Evolutionary conservation across 2,797 vertebrate species (phyloP).

Genomic region (Leucoraja ocellata): DNA sequence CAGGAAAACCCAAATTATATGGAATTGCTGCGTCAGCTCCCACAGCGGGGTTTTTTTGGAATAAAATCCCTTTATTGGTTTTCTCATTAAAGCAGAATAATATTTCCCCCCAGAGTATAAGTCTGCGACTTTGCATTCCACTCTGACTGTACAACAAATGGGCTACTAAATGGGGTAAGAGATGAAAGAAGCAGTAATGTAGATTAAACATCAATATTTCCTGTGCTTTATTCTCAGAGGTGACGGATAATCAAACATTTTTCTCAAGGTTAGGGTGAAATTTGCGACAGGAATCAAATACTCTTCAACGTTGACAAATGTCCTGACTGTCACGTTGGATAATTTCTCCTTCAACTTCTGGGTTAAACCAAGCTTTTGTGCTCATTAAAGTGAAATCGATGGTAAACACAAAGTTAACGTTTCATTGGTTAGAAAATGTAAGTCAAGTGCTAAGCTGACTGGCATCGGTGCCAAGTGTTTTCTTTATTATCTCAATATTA

Average conservation of each 20-base stretch:
- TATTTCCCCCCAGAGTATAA: background rate
- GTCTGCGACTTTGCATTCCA: background rate
- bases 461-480: slow-evolving; percentile 12
- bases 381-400: background rate
- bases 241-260: background rate
- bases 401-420: background rate
- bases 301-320: background rate
- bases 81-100: background rate
- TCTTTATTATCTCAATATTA: slow-evolving; percentile 33
- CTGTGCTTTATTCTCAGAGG: background rate
- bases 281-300: slow-evolving; percentile 1
- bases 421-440: slow-evolving; percentile 16
- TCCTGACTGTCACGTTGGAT: background rate
- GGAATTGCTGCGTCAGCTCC: background rate
- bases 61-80: slow-evolving; percentile 6
- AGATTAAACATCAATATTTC: background rate
- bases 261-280: background rate
- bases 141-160: background rate
- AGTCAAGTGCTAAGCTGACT: background rate
- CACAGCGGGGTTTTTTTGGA: background rate
- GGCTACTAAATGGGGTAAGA: background rate
- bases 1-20: background rate
- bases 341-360: slow-evolving; percentile 9
- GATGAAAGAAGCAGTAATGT: background rate
- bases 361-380: slow-evolving; percentile 20